Evolutionary conservation across 2,113 vertebrate genomes (phyloP).

Genomic region (Sula dactylatra): DNA sequence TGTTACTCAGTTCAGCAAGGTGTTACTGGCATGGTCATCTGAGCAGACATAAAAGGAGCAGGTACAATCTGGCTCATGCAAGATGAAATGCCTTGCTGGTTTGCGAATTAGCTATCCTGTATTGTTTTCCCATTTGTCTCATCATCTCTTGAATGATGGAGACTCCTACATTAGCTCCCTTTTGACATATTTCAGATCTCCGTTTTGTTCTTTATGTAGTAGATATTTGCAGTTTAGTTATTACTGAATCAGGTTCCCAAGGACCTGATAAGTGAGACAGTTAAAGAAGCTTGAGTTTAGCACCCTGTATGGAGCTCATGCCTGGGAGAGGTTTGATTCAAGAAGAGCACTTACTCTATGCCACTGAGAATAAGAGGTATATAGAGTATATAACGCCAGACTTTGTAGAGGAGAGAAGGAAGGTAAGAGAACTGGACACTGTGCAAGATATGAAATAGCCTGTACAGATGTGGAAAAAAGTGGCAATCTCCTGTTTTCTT

Average conservation of each 20-base stretch:
- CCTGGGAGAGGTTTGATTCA: not conserved
- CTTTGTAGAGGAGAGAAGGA: not conserved
- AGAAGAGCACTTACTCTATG: not conserved
- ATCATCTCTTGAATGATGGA: not conserved
- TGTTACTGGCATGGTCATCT: not conserved
- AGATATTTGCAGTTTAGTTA: not conserved
- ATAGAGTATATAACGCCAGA: not conserved
- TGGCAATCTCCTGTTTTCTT: not conserved
- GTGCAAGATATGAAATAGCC: not conserved
- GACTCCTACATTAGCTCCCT: not conserved
- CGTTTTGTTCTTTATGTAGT: not conserved
- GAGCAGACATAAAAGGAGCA: not conserved
- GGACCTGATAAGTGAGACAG: not conserved
- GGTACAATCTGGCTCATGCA: not conserved
- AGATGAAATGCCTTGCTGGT: not conserved
- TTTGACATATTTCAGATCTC: not conserved
- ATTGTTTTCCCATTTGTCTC: not conserved
- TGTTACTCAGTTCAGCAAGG: not conserved
- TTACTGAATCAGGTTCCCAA: not conserved
- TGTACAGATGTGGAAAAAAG: not conserved
- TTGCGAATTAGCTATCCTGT: not conserved
- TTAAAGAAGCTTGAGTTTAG: not conserved
- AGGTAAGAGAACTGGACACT: not conserved
- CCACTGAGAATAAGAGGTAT: not conserved
- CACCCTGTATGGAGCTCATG: not conserved